Evolutionary conservation across 2,888 invertebrate genomes (phyloP).

Genomic region (Siphonodentalium dalli): DNA sequence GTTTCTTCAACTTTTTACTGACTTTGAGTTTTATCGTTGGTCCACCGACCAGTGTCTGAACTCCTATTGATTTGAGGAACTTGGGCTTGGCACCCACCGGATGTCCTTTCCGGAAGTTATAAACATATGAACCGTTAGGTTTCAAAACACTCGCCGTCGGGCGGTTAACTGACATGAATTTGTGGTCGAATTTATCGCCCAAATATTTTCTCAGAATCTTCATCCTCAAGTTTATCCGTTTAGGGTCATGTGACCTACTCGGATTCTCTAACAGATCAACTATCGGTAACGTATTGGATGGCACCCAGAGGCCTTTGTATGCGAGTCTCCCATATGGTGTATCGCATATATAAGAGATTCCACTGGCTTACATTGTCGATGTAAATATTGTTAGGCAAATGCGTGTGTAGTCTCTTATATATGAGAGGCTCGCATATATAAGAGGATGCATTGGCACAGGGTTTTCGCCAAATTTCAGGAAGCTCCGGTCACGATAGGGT

Average conservation of each 20-base stretch:
- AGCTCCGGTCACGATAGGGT: too few species aligned
- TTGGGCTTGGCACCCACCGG: conserved; percentile 62
- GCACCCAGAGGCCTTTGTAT: too few species aligned
- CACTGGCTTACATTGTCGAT: too few species aligned
- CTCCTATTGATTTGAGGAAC: conserved; percentile 44
- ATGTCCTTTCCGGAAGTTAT: conserved; percentile 63
- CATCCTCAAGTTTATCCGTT: conserved; percentile 63
- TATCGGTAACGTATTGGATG: conserved; percentile 45
- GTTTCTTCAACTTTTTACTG: conserved; percentile 49
- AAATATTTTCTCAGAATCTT: conserved; percentile 63
- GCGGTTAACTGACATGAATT: conserved; percentile 66
- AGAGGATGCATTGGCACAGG: too few species aligned
- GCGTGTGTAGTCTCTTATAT: too few species aligned
- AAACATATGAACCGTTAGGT: conserved; percentile 64
- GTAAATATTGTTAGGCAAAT: too few species aligned
- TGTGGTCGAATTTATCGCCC: conserved; percentile 66
- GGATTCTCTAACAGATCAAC: conserved; percentile 64
- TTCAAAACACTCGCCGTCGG: conserved; percentile 55
- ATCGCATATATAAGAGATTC: too few species aligned
- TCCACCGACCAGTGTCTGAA: conserved; percentile 30
- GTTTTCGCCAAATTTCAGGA: too few species aligned
- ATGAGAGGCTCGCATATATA: too few species aligned
- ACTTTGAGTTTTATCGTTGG: conserved; percentile 38
- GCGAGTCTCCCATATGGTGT: too few species aligned
- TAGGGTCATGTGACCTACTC: conserved; percentile 64